These are phyloP conservation scores for Varroa destructor DNA, from an alignment of 1,140 invertebrate genomes.

Conservation along the genomic window DNA sequence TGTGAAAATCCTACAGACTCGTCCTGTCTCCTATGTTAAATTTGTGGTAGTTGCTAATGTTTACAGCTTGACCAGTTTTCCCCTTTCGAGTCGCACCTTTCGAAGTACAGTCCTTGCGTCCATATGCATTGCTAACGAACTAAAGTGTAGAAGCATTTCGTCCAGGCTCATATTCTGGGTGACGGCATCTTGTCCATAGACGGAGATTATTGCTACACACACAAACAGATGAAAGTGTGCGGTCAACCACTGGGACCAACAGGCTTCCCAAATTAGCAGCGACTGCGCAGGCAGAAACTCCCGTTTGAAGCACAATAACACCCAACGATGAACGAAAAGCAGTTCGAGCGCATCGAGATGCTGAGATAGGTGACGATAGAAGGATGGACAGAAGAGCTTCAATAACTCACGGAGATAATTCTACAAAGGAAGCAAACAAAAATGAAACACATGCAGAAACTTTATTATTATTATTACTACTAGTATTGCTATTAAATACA, in stretches of 20 bases:
- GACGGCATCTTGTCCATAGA: conserved; percentile 75
- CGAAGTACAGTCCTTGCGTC: conserved; percentile 72
- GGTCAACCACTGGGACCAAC: conserved; percentile 83
- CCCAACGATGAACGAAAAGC: conserved; percentile 83
- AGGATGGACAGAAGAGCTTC: conserved; percentile 67
- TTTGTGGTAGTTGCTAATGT: not conserved
- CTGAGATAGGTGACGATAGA: conserved; percentile 66
- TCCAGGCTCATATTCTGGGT: conserved; percentile 74
- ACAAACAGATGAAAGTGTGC: conserved; percentile 84
- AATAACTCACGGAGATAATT: conserved; percentile 72
- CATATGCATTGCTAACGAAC: conserved; percentile 89
- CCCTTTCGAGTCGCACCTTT: conserved; percentile 47
- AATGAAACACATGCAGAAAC: conserved; percentile 24
- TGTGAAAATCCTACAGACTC: too few species aligned
- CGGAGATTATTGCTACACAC: conserved; percentile 72
- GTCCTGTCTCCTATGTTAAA: not conserved
- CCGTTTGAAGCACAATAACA: conserved; percentile 69
- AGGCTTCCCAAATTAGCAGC: conserved; percentile 79
- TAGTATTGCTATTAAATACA: too few species aligned
- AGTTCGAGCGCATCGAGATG: conserved; percentile 72
- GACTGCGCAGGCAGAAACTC: conserved; percentile 75
- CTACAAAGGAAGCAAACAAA: conserved; percentile 38
- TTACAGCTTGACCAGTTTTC: conserved; percentile 16
- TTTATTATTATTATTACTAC: conserved; percentile 15
- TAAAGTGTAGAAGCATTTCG: conserved; percentile 85